These are phyloP conservation scores for Parnassius mnemosyne DNA, from an alignment of 2,888 invertebrate species.

Conservation along the genomic window DNA sequence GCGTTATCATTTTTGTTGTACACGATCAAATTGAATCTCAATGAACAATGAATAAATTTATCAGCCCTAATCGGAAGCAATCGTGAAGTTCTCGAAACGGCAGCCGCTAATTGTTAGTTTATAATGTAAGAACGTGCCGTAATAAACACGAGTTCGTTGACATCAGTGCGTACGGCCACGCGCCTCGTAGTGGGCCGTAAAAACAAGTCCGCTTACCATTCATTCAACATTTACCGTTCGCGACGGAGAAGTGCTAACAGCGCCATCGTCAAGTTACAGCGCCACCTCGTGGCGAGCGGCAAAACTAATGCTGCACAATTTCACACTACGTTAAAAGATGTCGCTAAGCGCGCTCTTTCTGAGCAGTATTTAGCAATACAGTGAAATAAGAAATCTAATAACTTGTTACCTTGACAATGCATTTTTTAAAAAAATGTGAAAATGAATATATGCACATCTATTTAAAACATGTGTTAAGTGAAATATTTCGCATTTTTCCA, in stretches of 20 bases:
- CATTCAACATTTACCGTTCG: slow-evolving; percentile 54
- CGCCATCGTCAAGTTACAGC: slow-evolving; percentile 43
- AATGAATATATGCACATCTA: no score
- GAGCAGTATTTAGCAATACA: no score
- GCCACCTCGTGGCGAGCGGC: slow-evolving; percentile 71
- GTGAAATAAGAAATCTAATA: no score
- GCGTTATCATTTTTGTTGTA: no score
- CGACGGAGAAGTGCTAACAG: slow-evolving; percentile 45
- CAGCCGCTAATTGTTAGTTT: slow-evolving; percentile 27
- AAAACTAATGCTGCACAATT: slow-evolving; percentile 46
- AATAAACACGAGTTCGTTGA: slow-evolving; percentile 66
- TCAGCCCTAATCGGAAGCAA: slow-evolving; percentile 21
- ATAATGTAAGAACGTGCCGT: slow-evolving; percentile 38
- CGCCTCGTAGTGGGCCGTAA: slow-evolving; percentile 52
- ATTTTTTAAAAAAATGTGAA: no score
- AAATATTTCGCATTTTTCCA: no score
- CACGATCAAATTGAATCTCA: no score
- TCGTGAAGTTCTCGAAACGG: slow-evolving; percentile 22
- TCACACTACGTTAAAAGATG: slow-evolving; percentile 47
- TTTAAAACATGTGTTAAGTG: no score
- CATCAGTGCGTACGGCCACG: slow-evolving; percentile 60
- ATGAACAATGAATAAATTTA: slow-evolving; percentile 4
- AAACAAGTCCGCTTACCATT: slow-evolving; percentile 61
- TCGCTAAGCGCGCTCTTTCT: slow-evolving; percentile 37
- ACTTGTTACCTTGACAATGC: no score